Evolutionary conservation across 2,797 vertebrate genomes (phyloP).

Genomic region (Sphenopsis melanotis): DNA sequence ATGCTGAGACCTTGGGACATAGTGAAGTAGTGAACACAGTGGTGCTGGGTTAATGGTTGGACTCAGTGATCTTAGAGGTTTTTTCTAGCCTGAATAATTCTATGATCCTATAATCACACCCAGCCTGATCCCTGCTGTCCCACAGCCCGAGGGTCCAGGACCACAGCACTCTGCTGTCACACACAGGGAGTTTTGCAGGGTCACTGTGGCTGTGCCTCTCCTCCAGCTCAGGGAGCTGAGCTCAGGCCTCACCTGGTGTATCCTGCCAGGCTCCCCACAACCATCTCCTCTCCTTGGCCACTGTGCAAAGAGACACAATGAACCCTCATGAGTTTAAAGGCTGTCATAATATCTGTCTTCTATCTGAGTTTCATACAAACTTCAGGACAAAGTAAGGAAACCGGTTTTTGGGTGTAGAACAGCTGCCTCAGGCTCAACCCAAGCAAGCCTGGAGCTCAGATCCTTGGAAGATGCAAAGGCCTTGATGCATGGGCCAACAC

Average conservation of each 20-base stretch:
- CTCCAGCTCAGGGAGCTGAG: background rate
- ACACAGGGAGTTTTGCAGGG: background rate
- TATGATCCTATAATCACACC: background rate
- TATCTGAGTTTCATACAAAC: background rate
- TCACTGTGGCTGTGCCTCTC: background rate
- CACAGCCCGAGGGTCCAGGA: rapidly evolving
- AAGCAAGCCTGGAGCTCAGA: background rate
- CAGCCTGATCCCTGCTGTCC: background rate
- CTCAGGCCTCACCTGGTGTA: background rate
- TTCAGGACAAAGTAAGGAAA: background rate
- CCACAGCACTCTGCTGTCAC: background rate
- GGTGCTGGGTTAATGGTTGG: background rate
- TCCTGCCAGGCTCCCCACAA: background rate
- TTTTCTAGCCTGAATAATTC: background rate
- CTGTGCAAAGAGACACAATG: background rate
- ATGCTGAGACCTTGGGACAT: background rate
- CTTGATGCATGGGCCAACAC: background rate
- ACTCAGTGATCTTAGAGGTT: background rate
- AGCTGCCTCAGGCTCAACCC: background rate
- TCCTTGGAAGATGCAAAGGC: background rate
- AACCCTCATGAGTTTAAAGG: background rate
- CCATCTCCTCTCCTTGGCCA: background rate
- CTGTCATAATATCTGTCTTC: background rate
- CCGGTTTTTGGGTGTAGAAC: background rate
- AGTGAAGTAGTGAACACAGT: background rate